These are phyloP conservation scores for Upupa epops DNA, from an alignment of 2,113 vertebrate genomes.

Conservation along the genomic window DNA sequence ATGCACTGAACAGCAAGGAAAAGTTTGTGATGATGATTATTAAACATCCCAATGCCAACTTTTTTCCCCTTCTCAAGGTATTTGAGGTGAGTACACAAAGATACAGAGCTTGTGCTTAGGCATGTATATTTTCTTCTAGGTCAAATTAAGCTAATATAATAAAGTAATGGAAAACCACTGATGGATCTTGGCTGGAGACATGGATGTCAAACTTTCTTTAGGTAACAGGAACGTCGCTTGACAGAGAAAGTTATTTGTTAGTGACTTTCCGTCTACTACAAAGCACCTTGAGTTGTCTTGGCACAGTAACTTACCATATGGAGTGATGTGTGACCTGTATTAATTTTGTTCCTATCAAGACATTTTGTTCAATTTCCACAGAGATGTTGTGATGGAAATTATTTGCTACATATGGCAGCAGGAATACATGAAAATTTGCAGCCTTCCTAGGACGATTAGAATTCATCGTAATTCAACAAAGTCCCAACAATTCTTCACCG, in stretches of 20 bases:
- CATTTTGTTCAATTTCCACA: slow-evolving; percentile 64
- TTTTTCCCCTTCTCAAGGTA: neutral
- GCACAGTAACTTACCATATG: slow-evolving; percentile 62
- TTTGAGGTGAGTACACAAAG: slow-evolving; percentile 2
- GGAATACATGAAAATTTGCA: neutral
- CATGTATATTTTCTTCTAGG: slow-evolving; percentile 50
- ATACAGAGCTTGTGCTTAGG: slow-evolving; percentile 9
- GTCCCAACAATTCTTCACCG: neutral
- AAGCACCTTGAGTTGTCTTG: slow-evolving; percentile 70
- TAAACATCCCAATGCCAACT: neutral
- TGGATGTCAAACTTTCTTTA: slow-evolving; percentile 50
- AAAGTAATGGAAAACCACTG: slow-evolving; percentile 57
- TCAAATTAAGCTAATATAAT: slow-evolving; percentile 58
- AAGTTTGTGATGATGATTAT: neutral
- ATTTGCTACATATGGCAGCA: slow-evolving; percentile 48
- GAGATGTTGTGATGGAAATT: slow-evolving; percentile 57
- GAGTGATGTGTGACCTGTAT: slow-evolving; percentile 64
- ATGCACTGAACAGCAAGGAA: neutral
- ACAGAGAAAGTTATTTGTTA: slow-evolving; percentile 58
- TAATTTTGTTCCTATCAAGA: slow-evolving; percentile 69
- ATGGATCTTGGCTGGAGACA: slow-evolving; percentile 55
- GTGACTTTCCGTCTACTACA: slow-evolving; percentile 64
- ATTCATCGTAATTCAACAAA: neutral
- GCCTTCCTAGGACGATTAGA: neutral
- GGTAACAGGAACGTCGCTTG: slow-evolving; percentile 36